Conservation (phyloP, 2,888 invertebrate genomes). For the Aproaerema taeniolella region DNA sequence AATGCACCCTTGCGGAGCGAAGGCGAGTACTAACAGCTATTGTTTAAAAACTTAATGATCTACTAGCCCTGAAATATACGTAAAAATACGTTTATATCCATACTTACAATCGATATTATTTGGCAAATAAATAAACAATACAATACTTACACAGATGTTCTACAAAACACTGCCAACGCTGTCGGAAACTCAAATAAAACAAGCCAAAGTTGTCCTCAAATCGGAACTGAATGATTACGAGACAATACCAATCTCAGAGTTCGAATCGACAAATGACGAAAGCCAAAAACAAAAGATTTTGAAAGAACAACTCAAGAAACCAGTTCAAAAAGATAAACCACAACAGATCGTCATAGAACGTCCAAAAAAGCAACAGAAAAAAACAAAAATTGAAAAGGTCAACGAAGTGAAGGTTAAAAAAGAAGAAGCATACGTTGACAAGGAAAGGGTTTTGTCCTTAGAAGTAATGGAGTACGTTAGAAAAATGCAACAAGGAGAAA, state of each 20-base stretch:
- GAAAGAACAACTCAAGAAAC: too few species aligned
- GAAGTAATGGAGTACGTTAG: not conserved
- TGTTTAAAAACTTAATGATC: too few species aligned
- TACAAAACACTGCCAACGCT: conserved; percentile 50
- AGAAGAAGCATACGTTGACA: not conserved
- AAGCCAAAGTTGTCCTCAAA: conserved; percentile 40
- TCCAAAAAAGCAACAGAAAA: too few species aligned
- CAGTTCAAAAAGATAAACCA: not conserved
- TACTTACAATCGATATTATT: too few species aligned
- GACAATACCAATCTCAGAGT: not conserved
- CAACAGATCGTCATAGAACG: too few species aligned
- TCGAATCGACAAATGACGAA: too few species aligned
- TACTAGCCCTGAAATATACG: too few species aligned
- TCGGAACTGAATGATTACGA: conserved; percentile 18
- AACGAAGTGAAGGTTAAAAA: not conserved
- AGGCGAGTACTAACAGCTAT: too few species aligned
- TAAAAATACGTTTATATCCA: too few species aligned
- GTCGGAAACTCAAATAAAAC: conserved; percentile 36
- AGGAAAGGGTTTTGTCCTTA: not conserved
- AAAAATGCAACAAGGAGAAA: not conserved
- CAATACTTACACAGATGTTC: conserved; percentile 68
- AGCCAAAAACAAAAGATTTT: too few species aligned
- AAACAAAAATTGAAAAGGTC: not conserved
- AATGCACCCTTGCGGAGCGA: too few species aligned
- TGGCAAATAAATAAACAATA: too few species aligned